phyloP scores from a whole-genome alignment of 2,888 invertebrate species.

The Falcaria lacertinaria region DNA sequence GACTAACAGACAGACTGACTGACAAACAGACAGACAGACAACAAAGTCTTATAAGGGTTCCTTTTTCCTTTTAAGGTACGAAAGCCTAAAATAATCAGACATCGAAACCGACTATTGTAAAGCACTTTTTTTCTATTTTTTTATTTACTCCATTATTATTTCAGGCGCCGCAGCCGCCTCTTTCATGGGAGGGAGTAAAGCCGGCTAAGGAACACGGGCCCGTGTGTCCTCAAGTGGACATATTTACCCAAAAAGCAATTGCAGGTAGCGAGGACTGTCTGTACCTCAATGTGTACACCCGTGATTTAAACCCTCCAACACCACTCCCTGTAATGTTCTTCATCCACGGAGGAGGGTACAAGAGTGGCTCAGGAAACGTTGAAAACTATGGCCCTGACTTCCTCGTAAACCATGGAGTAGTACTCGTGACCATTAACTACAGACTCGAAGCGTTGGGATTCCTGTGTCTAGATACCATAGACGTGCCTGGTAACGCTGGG shows the following conservation, averaged over 20 bases:
- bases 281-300: constrained; percentile 47
- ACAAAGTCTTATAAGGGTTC: no score
- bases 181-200: constrained; percentile 44
- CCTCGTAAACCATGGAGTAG: constrained; percentile 68
- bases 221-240: constrained; percentile 39
- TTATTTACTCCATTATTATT: neutral
- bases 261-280: constrained; percentile 45
- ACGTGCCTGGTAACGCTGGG: constrained; percentile 80
- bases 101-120: no score
- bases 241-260: constrained; percentile 22
- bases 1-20: no score
- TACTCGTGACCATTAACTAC: constrained; percentile 79
- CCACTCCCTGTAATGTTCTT: constrained; percentile 47
- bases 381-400: constrained; percentile 76
- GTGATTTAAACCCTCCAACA: constrained; percentile 19
- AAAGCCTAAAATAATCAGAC: no score
- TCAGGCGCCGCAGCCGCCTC: constrained; percentile 40
- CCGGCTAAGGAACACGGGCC: constrained; percentile 44
- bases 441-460: constrained; percentile 76
- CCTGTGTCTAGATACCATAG: constrained; percentile 68
- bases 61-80: no score
- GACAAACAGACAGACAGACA: no score
- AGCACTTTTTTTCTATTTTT: no score
- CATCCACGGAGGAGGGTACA: constrained; percentile 49
- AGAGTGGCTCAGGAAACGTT: constrained; percentile 51